A percentile compares a stretch with the other conserved stretches of the same genome.
phyloP scores from a whole-genome alignment of 2,113 vertebrate genomes.

The Toxostoma redivivum region DNA sequence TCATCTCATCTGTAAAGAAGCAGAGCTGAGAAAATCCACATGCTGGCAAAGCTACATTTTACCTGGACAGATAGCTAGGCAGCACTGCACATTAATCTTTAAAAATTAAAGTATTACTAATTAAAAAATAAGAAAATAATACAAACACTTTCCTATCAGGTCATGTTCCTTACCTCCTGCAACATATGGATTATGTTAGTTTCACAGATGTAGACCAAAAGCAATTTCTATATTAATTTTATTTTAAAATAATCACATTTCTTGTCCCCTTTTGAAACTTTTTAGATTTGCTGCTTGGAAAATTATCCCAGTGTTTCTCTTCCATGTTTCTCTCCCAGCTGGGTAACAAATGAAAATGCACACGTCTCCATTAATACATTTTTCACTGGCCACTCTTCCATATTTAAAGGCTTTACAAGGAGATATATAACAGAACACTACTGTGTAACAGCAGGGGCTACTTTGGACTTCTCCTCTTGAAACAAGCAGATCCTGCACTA shows the following conservation, averaged over 20 bases:
- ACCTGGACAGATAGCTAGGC: not conserved
- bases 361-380: not conserved
- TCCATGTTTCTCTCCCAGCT: not conserved
- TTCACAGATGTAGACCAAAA: not conserved
- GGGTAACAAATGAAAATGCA: not conserved
- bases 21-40: not conserved
- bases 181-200: not conserved
- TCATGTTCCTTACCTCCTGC: not conserved
- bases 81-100: not conserved
- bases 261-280: not conserved
- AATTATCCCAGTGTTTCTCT: not conserved
- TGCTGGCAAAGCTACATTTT: not conserved
- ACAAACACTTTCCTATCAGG: not conserved
- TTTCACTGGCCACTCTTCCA: not conserved
- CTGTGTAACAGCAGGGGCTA: not conserved
- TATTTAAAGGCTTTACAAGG: not conserved
- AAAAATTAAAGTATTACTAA: not conserved
- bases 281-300: not conserved
- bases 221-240: not conserved
- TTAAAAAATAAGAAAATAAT: not conserved
- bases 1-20: not conserved
- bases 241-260: not conserved
- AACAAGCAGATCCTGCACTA: not conserved
- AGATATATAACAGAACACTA: not conserved
- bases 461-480: not conserved